Conservation (phyloP, 2,888 invertebrate species). For the Philhelius pedissequus region DNA sequence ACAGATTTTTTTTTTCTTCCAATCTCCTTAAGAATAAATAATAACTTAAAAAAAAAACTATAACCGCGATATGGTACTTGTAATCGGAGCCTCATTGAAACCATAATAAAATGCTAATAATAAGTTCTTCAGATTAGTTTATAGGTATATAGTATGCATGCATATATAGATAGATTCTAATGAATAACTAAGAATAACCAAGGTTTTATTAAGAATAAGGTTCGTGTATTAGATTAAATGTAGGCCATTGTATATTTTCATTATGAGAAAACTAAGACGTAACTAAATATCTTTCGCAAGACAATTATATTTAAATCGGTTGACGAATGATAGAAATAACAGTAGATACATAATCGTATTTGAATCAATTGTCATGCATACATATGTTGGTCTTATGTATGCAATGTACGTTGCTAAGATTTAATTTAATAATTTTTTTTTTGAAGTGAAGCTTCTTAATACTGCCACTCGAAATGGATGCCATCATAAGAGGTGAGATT, state of each 20-base stretch:
- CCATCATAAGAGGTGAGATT: no score
- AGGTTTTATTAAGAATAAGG: not conserved
- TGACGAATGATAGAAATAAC: no score
- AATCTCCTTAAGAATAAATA: conserved; percentile 21
- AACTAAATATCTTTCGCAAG: no score
- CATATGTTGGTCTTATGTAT: no score
- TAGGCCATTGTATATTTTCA: not conserved
- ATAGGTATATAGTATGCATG: not conserved
- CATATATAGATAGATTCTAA: not conserved
- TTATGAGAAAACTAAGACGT: not conserved
- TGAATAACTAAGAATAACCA: not conserved
- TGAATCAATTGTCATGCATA: no score
- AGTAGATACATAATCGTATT: no score
- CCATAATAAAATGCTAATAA: conserved; percentile 18
- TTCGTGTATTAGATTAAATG: not conserved
- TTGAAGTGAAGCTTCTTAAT: no score
- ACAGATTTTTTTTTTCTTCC: not conserved
- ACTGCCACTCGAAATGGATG: no score
- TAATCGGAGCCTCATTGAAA: conserved; percentile 41
- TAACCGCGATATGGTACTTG: conserved; percentile 28
- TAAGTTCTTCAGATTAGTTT: not conserved
- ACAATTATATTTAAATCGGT: no score
- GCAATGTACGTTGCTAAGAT: no score
- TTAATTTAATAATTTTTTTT: no score
- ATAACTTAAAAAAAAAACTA: not conserved